phyloP scores from a whole-genome alignment of 2,888 invertebrate genomes.

The Cataglyphis cursor region DNA sequence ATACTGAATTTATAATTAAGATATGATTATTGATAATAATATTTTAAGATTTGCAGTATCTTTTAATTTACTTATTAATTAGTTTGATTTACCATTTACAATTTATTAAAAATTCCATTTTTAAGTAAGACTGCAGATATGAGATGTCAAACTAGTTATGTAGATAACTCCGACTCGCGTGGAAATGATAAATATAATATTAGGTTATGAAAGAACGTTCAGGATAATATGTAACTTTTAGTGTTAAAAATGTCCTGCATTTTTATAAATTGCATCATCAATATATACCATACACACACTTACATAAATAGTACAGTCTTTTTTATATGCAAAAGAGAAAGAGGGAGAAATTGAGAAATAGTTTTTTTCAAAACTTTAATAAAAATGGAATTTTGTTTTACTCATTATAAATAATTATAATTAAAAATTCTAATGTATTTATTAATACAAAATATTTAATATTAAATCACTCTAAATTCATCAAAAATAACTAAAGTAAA shows the following conservation, averaged over 20 bases:
- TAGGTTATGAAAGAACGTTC: neutral
- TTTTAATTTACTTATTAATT: neutral
- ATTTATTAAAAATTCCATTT: neutral
- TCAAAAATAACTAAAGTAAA: neutral
- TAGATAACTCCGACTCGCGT: neutral
- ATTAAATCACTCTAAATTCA: neutral
- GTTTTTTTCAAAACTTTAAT: neutral
- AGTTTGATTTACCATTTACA: neutral
- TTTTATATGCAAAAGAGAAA: neutral
- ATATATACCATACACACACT: neutral
- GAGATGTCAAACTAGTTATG: conserved; percentile 1
- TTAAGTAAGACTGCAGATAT: neutral
- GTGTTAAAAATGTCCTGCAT: neutral
- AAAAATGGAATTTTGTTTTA: neutral
- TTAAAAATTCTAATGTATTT: neutral
- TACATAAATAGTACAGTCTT: neutral
- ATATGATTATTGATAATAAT: neutral
- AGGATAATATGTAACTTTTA: neutral
- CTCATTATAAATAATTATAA: neutral
- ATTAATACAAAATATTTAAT: neutral
- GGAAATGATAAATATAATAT: neutral
- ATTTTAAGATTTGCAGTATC: neutral
- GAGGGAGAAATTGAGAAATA: neutral
- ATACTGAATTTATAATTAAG: neutral
- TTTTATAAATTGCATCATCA: neutral